Evolutionary conservation across 2,888 invertebrate genomes (phyloP).

Genomic region (Scaptodrosophila latifasciaeformis): DNA sequence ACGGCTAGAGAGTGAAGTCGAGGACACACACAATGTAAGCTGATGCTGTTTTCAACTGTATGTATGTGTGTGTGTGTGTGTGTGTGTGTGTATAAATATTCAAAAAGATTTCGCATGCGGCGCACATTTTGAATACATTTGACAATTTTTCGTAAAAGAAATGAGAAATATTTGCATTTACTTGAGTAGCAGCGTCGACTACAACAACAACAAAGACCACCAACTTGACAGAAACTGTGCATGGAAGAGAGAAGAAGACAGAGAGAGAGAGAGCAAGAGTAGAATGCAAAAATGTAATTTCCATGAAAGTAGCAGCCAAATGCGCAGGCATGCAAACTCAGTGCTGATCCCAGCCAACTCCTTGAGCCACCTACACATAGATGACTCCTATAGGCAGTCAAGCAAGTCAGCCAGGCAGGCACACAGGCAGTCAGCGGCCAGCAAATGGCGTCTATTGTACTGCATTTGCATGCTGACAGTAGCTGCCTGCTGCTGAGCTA

Average conservation of each 20-base stretch:
- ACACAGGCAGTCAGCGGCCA: conserved; percentile 34
- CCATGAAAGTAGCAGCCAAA: conserved; percentile 62
- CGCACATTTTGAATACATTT: conserved; percentile 68
- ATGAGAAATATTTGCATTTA: conserved; percentile 70
- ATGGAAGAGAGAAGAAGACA: neutral
- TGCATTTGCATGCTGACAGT: conserved; percentile 68
- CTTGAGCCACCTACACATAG: no score
- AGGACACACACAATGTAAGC: neutral
- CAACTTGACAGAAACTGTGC: conserved; percentile 16
- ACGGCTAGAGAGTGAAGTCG: no score
- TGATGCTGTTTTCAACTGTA: no score
- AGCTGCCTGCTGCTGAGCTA: conserved; percentile 57
- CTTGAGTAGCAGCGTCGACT: conserved; percentile 59
- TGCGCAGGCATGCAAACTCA: conserved; percentile 29
- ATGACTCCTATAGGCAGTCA: conserved; percentile 10
- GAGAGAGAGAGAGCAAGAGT: conserved; percentile 4
- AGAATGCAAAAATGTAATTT: conserved; percentile 68
- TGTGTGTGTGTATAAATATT: conserved; percentile 53
- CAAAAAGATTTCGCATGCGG: conserved; percentile 66
- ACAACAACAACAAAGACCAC: conserved; percentile 7
- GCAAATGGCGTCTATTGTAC: conserved; percentile 33
- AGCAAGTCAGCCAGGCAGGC: conserved; percentile 16
- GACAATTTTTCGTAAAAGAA: conserved; percentile 66
- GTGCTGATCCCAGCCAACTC: conserved; percentile 1
- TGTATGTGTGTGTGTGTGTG: conserved; percentile 7